Evolutionary conservation across 2,113 vertebrate genomes (phyloP).

Genomic region (Chinchilla lanigera): DNA sequence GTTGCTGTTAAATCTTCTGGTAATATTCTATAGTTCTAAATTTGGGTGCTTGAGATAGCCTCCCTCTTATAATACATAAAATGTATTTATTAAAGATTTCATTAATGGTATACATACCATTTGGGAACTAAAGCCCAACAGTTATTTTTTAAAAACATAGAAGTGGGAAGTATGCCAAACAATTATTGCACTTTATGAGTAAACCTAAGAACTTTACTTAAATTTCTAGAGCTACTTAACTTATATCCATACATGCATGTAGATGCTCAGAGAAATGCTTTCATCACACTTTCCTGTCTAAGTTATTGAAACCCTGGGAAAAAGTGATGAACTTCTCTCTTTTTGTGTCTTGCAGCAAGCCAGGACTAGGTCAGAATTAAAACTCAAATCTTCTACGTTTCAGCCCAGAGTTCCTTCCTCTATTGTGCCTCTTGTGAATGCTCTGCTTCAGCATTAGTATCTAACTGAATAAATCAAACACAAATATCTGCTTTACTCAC

Average conservation of each 20-base stretch:
- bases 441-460: background rate
- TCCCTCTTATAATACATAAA: background rate
- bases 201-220: slow-evolving; percentile 47
- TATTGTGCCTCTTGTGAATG: background rate
- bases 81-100: slow-evolving; percentile 34
- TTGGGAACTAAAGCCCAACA: background rate
- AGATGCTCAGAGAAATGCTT: background rate
- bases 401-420: background rate
- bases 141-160: background rate
- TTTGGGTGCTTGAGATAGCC: background rate
- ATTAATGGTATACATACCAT: background rate
- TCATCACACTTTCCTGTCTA: background rate
- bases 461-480: slow-evolving; percentile 9
- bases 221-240: slow-evolving; percentile 8
- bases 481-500: background rate
- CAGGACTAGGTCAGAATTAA: slow-evolving; percentile 10
- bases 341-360: background rate
- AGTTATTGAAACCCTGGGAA: background rate
- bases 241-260: background rate
- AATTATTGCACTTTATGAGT: slow-evolving; percentile 13
- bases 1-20: slow-evolving; percentile 34
- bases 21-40: slow-evolving; percentile 17
- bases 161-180: slow-evolving; percentile 1
- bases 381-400: slow-evolving; percentile 7
- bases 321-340: background rate